A percentile compares a stretch with the other conserved stretches of the same genome.
Conservation (phyloP, 1,140 invertebrate species). For the Mycetomoellerius zeteki region DNA sequence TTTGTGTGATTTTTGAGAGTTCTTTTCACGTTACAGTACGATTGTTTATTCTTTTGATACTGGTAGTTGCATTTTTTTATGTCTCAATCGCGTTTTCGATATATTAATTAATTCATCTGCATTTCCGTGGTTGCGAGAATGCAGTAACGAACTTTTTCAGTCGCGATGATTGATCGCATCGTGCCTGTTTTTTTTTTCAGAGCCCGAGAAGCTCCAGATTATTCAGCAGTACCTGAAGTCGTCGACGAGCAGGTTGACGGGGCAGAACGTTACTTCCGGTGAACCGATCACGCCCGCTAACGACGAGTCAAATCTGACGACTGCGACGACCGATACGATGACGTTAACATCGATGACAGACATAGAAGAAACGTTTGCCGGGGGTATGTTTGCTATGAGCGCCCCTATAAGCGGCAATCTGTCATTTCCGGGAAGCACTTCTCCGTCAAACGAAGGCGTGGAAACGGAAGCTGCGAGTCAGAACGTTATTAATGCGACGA, state of each 20-base stretch:
- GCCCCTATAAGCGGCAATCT: constrained; percentile 49
- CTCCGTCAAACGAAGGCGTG: constrained; percentile 24
- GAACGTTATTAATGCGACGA: constrained; percentile 74
- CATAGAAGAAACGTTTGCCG: not conserved
- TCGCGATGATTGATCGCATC: constrained; percentile 12
- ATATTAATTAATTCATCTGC: not conserved
- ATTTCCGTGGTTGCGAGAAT: not conserved
- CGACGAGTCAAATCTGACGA: constrained; percentile 25
- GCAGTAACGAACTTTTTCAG: not conserved
- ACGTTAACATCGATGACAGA: constrained; percentile 59
- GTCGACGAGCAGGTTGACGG: constrained; percentile 73
- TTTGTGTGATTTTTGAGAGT: not conserved
- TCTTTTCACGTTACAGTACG: not conserved
- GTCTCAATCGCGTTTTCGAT: not conserved
- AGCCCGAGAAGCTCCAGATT: constrained; percentile 84
- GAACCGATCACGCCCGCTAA: not conserved
- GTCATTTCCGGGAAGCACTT: constrained; percentile 53
- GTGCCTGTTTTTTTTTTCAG: constrained; percentile 66
- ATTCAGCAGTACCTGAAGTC: constrained; percentile 85
- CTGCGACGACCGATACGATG: constrained; percentile 24
- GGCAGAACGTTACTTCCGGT: constrained; percentile 68
- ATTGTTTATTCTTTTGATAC: not conserved
- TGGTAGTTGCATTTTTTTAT: not conserved
- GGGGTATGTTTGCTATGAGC: not conserved
- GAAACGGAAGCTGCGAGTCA: constrained; percentile 58